These are phyloP conservation scores for Liopterus haemorrhoidalis DNA, from an alignment of 2,888 invertebrate species.

Conservation along the genomic window DNA sequence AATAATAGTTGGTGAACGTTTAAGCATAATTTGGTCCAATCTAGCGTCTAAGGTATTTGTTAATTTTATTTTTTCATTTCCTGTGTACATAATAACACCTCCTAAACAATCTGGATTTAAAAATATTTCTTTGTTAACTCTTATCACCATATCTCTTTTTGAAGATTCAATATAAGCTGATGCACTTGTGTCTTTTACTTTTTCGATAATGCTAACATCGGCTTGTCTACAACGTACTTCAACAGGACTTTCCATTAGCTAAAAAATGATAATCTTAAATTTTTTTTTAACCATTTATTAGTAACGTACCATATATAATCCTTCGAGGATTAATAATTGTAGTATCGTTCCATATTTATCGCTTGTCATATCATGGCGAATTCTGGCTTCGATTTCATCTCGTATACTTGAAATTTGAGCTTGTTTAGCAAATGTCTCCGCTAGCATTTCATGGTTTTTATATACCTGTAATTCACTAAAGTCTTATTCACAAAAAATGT, in stretches of 20 bases:
- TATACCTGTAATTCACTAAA: too few species aligned
- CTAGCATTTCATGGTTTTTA: too few species aligned
- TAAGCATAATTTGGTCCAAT: slow-evolving; percentile 10
- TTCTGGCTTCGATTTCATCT: too few species aligned
- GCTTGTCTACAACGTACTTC: slow-evolving; percentile 8
- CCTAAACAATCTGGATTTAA: slow-evolving; percentile 4
- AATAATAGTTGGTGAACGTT: slow-evolving; percentile 9
- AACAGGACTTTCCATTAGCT: slow-evolving; percentile 16
- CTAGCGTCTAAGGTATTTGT: slow-evolving; percentile 12
- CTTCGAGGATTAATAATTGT: slow-evolving; percentile 8
- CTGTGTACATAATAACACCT: slow-evolving; percentile 2
- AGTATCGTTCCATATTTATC: slow-evolving; percentile 11
- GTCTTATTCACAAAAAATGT: too few species aligned
- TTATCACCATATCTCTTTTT: too few species aligned
- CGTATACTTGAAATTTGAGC: too few species aligned
- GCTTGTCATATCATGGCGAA: too few species aligned
- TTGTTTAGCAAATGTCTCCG: too few species aligned
- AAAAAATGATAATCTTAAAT: slow-evolving; percentile 3
- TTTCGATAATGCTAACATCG: not conserved
- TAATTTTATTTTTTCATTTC: slow-evolving; percentile 8
- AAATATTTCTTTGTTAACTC: too few species aligned
- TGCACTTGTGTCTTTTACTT: too few species aligned
- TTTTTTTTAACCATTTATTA: not conserved
- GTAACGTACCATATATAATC: slow-evolving; percentile 12
- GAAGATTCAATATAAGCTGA: too few species aligned